Evolutionary conservation across 2,797 vertebrate species (phyloP), one percentile per base, ranked within the genome.

Genomic region (Anabas testudineus): DNA sequence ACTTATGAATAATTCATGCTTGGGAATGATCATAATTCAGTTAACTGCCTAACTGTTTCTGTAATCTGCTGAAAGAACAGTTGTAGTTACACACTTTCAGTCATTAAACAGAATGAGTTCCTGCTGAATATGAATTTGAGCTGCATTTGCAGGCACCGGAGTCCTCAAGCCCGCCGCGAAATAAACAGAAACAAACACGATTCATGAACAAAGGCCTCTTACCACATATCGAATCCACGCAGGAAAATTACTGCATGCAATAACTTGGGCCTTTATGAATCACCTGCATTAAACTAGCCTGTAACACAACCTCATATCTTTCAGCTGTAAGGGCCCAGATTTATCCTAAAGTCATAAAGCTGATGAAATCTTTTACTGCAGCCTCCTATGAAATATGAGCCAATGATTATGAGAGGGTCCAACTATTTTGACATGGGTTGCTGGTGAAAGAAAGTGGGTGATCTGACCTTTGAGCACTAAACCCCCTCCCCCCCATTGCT

Each of bases 381-480:
- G 42, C 24, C 52, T 53, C 65, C 36, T 48, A 26, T 68, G 67
- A 85, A 77, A 83, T 55, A 48, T 47, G 57, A 79, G 48, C n/a
- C 36, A 57, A 43, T 78, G 66, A 72, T 78, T 64, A 52, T 37
- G 37, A 48, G 21, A 34, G 18, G 14, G 65, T 52, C 9, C 16
- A 34, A 49, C 48, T 68, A 19, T 53, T 68, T 67, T 15, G 77
- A 30, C 16, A 18, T 7, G 36, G 34, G 46, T 28, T 73, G 64
- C 36, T 59, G 47, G 22, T 71, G 56, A 82, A 58, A 32, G 46
- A 71, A 67, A 34, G 48, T 56, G 60, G 47, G 61, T 22, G 65
- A 82, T 72, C 43, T 70, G 67, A 68, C 76, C 67, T 62, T 4
- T 10, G 65, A 68, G 70, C 32, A 34, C 51, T 56, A 51, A 64